Percentiles rank a stretch among this genome's conserved stretches.
Conservation (phyloP, 2,888 invertebrate species). For the Torymus auratus region DNA sequence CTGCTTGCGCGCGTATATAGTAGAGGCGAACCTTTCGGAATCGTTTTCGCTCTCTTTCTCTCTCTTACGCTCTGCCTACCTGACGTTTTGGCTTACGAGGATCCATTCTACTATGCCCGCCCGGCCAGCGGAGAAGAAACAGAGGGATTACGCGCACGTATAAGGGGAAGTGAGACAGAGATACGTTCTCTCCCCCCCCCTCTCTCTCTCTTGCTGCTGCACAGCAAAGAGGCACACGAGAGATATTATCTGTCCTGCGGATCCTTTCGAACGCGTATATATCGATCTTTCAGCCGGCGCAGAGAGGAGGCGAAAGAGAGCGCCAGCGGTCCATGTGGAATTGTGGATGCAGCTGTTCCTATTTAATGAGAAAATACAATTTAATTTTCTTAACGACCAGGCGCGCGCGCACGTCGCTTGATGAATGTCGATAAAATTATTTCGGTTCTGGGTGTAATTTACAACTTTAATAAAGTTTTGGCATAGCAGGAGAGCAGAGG, state of each 20-base stretch:
- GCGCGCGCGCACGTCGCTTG: background rate
- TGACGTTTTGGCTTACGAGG: slow-evolving; percentile 68
- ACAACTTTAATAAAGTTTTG: too few relatives aligned
- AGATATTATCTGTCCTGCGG: slow-evolving; percentile 72
- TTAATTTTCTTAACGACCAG: slow-evolving; percentile 53
- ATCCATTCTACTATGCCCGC: slow-evolving; percentile 56
- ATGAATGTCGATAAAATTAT: slow-evolving; percentile 15
- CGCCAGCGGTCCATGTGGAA: slow-evolving; percentile 52
- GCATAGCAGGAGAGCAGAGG: too few relatives aligned
- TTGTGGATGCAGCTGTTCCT: slow-evolving; percentile 62
- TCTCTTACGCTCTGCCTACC: slow-evolving; percentile 63
- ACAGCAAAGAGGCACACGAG: slow-evolving; percentile 59
- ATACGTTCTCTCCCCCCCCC: background rate
- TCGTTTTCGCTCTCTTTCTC: slow-evolving; percentile 13
- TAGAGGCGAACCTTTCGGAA: too few relatives aligned
- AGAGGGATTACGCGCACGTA: slow-evolving; percentile 44
- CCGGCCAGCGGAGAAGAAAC: slow-evolving; percentile 30
- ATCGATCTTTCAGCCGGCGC: background rate
- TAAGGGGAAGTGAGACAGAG: slow-evolving; percentile 23
- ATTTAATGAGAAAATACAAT: slow-evolving; percentile 61
- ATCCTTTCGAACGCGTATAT: slow-evolving; percentile 65
- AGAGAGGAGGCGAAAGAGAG: too few relatives aligned
- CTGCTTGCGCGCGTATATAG: too few relatives aligned
- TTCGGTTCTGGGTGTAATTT: background rate
- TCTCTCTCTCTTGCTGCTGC: slow-evolving; percentile 35